A percentile compares a stretch with the other conserved stretches of the same genome.
Conservation (phyloP, 2,797 vertebrate genomes). For the Aulostomus chinensis region DNA sequence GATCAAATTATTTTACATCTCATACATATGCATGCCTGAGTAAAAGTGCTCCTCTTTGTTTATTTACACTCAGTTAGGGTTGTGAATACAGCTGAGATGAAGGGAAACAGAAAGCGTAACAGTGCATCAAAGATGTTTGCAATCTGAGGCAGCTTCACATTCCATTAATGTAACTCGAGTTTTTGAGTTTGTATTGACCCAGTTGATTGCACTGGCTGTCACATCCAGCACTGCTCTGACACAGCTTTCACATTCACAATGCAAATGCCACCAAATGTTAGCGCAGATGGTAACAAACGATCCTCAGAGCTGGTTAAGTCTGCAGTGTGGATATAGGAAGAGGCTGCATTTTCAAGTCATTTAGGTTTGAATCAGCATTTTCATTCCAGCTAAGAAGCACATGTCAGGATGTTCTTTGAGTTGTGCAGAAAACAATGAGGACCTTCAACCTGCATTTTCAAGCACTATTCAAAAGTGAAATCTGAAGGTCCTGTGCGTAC, state of each 20-base stretch:
- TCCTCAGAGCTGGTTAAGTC: not conserved
- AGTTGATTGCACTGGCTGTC: slow-evolving; percentile 44
- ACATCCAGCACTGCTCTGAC: slow-evolving; percentile 22
- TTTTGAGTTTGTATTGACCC: slow-evolving; percentile 37
- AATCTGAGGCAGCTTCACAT: slow-evolving; percentile 40
- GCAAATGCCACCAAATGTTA: slow-evolving; percentile 4
- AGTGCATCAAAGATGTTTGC: slow-evolving; percentile 39
- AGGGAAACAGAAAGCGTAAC: slow-evolving; percentile 44
- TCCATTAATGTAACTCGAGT: slow-evolving; percentile 32
- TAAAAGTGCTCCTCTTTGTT: slow-evolving; percentile 68
- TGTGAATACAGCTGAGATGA: slow-evolving; percentile 62
- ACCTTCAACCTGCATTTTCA: too few relatives aligned
- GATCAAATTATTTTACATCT: slow-evolving; percentile 72
- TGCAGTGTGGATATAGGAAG: too few relatives aligned
- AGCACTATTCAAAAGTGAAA: too few relatives aligned
- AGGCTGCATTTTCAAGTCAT: too few relatives aligned
- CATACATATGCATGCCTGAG: slow-evolving; percentile 75
- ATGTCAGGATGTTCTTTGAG: too few relatives aligned
- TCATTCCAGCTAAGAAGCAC: too few relatives aligned
- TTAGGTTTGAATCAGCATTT: too few relatives aligned
- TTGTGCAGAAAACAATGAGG: too few relatives aligned
- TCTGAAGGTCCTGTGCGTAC: too few relatives aligned
- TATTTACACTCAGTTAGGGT: slow-evolving; percentile 58
- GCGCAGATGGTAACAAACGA: slow-evolving; percentile 9
- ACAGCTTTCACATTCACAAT: slow-evolving; percentile 38